These are phyloP conservation scores for Tupaia chinensis DNA, from an alignment of 2,113 vertebrate genomes.

Conservation along the genomic window DNA sequence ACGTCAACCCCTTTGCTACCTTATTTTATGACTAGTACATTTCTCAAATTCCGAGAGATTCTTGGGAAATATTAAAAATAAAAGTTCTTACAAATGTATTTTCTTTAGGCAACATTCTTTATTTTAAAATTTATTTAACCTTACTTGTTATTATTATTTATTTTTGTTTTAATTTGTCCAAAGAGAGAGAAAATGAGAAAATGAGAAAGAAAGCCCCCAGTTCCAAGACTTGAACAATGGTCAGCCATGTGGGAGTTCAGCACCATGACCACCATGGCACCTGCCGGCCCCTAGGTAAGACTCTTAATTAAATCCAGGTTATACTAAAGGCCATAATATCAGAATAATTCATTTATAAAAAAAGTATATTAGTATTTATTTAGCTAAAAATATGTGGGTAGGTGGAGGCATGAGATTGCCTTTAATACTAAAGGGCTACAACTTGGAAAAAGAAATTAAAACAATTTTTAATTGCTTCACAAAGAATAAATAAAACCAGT, in stretches of 20 bases:
- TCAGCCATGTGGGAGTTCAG: too few relatives aligned
- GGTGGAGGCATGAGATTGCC: not conserved
- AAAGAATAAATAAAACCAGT: not conserved
- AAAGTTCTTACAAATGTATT: constrained; percentile 11
- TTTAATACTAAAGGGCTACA: not conserved
- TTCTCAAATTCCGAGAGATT: not conserved
- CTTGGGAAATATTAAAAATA: not conserved
- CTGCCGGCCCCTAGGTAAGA: not conserved
- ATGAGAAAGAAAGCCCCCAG: too few relatives aligned
- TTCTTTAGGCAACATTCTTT: constrained; percentile 13
- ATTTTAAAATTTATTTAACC: not conserved
- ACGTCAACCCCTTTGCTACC: not conserved
- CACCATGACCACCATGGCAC: too few relatives aligned
- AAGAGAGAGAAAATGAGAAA: too few relatives aligned
- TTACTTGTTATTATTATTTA: too few relatives aligned
- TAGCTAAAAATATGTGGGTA: not conserved
- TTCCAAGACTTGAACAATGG: too few relatives aligned
- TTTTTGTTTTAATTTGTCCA: too few relatives aligned
- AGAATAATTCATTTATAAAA: constrained; percentile 59
- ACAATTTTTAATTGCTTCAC: not conserved
- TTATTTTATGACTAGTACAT: not conserved
- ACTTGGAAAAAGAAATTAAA: not conserved
- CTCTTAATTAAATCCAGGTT: constrained; percentile 50
- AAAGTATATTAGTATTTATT: constrained; percentile 43
- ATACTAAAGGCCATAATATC: constrained; percentile 19